Evolutionary conservation across 2,113 vertebrate species (phyloP).

Genomic region (Indicator maculatus): DNA sequence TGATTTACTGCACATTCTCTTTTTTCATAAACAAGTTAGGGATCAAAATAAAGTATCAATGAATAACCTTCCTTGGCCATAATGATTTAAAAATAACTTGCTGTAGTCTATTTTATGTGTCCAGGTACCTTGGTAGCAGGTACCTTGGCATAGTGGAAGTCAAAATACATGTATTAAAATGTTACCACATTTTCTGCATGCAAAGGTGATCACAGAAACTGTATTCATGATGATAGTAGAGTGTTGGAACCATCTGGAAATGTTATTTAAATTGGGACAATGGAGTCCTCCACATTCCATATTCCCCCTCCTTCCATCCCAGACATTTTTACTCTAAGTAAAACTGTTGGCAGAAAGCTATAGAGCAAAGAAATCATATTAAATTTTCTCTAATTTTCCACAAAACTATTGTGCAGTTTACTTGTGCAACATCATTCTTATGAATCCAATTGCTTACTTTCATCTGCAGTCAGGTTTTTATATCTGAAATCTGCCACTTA

Average conservation of each 20-base stretch:
- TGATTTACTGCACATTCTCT: too few relatives aligned
- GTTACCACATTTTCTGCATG: neutral
- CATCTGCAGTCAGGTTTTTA: neutral
- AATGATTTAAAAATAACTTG: neutral
- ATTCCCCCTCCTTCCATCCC: fast-evolving
- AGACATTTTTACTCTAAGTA: neutral
- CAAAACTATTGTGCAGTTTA: neutral
- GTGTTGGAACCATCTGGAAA: neutral
- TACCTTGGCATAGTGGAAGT: neutral
- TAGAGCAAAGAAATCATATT: neutral
- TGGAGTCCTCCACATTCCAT: neutral
- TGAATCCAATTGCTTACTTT: neutral
- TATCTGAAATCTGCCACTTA: neutral
- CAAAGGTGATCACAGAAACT: neutral
- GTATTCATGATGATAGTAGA: neutral
- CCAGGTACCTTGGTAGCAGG: neutral
- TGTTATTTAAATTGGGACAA: neutral
- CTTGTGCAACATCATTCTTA: neutral
- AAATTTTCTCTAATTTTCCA: neutral
- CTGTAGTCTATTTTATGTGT: neutral
- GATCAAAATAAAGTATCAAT: too few relatives aligned
- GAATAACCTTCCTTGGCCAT: too few relatives aligned
- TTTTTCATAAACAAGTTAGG: too few relatives aligned
- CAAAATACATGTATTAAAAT: neutral
- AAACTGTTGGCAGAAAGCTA: neutral